Base-by-base conservation (phyloP, 1,140 invertebrate genomes). In the Pseudomyrmex concolor region DNA sequence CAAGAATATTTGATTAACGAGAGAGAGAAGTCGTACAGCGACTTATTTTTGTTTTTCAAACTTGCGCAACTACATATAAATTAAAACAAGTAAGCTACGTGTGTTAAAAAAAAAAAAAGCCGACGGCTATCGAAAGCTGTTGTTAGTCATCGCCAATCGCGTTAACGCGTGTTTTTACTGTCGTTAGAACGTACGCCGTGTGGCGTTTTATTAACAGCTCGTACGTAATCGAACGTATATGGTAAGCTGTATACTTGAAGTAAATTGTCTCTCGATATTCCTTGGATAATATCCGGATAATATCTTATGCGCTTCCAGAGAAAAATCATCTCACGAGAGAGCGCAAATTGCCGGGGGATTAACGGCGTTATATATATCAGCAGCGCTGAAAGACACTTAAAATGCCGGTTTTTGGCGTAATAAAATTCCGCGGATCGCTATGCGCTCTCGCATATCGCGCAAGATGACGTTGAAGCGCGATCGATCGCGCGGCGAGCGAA, bases 401-500 rank as follows among this genome's bases (percentile, higher is more conserved):
- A 15, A 7, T 13, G 22, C 4, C 22, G 19, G 15, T 13, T 22
- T 34, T 25, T 13, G 45, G 2, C 67, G 2, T 25, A 25, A 54
- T 70, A 12, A 55, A 70, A 70, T 70, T 25, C 10, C 48, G 67
- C 51, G 12, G 43, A 66, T 66, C 15, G 62, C 2, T 25, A 25
- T 25, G 25, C 25, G 25, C 25, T 78, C 19, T 13, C 64, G 63
- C 51, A 4, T n/a, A 12, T 50, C 48, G n/a, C 64, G 25, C 25
- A 25, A 25, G 25, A 54, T 81, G 55, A 73, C 70, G 78, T 25
- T 25, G 55, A 13, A 45, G 25, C 13, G 51, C 63, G 51, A 81
- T 73, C 68, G 78, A 81, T 81, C 68, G 78, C 48, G 55, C n/a
- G 34, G 48, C 55, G 43, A 60, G 22, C 15, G 45, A 70, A 25